Evolutionary conservation across 2,797 vertebrate species (phyloP), one percentile per base, ranked within the genome.

Genomic region (Enteromius trimaculatus): DNA sequence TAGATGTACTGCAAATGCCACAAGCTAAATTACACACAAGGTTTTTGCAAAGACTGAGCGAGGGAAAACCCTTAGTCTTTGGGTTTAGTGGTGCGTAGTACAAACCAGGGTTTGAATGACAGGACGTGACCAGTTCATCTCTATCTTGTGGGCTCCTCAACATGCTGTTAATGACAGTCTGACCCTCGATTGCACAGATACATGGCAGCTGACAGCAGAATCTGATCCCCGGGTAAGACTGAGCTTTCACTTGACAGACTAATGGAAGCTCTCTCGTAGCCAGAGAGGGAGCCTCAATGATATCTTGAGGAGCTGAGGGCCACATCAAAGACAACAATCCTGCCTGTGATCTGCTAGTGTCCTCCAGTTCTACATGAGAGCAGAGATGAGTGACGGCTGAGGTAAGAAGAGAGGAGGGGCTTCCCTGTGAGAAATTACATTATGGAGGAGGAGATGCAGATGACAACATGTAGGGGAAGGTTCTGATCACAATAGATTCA

Each of bases 311-410:
- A 82, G 76, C 79, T 68, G 53, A 69, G 80, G 77, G 70, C 76
- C 78, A 83, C 83, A 86, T 88, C 89, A 91, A 89, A 90, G 82
- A 47, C 37, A 84, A 86, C 86, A 86, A 85, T 82, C 68, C 72
- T 62, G 80, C 58, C 87, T 90, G 86, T 90, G 90, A 88, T 86
- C 85, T 86, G 37, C 65, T 66, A 55, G 79, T 68, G 82, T 84
- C 85, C 74, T 78, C 79, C 79, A 86, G 65, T 80, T 84, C 86
- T 79, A 49, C 83, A 53, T 79, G 77, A 76, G 79, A 81, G 82
- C 26, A 14, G 21, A 60, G 85, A 66, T 55, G 74, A 79, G 76
- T 84, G 90, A 84, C 78, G 81, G 80, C 77, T 39, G 65, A 44
- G 39, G 85, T 83, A 86, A 87, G 83, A 68, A 65, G 84, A 88